Evolutionary conservation across 2,888 invertebrate species (phyloP), one percentile per base, ranked within the genome.

Genomic region (Mythimna loreyi): DNA sequence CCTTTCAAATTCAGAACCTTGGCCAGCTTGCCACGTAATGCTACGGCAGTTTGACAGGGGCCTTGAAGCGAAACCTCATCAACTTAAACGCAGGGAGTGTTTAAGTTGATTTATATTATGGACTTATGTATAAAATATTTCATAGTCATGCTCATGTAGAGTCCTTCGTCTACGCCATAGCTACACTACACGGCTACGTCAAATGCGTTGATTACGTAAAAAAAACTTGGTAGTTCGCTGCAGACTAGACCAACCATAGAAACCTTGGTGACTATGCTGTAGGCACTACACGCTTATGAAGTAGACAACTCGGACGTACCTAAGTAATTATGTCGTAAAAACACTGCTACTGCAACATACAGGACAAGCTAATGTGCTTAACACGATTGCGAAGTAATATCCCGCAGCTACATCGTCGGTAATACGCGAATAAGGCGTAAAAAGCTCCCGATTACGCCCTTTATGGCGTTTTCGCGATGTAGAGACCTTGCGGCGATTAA

Each of bases 1-100:
- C 80, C 80, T 76, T 80, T 76, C 80, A 75, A 75, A 80, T 75
- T 68, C 23, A 45, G 56, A 56, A 60, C 76, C 76, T 76, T 76
- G 76, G 52, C 59, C 45, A 36, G 63, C 33, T 59, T 60, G 70
- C 80, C 50, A 30, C 58, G 80, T 75, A 63, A 76, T 56, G 69
- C 55, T 68, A 62, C 76, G 43, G 23, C 33, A 59, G 43, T 62
- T 58, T 43, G 80, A 60, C 28, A 62, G 58, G 55, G 49, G 50
- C 81, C 72, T 81, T 77, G 78, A 65, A 57, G 52, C 47, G 9
- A 66, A 66, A 72, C 78, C 62, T 66, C 65, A 57, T 66, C 43
- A 72, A 58, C 30, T 59, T 55, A 53, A 60, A 80, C 58, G 62
- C 72, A 16, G 40, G 40, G 16, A 40, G 16, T 40, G 40, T 40